Conservation (phyloP, 2,797 vertebrate species). For the Enteromius radiatus region DNA sequence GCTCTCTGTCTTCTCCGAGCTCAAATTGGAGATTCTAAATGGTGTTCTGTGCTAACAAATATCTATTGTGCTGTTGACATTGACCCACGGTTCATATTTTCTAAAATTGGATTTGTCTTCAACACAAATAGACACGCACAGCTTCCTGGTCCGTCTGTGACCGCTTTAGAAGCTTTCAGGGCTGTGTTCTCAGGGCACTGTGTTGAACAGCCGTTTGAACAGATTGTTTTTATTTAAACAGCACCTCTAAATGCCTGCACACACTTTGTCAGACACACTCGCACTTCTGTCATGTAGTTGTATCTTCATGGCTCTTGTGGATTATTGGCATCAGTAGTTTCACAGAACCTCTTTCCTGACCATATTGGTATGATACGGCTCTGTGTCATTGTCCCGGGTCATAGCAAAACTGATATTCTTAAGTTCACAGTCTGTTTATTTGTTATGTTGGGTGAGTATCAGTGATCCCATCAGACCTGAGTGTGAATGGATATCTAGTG, state of each 20-base stretch:
- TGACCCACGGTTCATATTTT: not conserved
- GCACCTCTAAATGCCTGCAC: slow-evolving; percentile 29
- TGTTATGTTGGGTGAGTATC: not conserved
- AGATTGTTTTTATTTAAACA: slow-evolving; percentile 52
- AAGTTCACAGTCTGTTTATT: slow-evolving; percentile 8
- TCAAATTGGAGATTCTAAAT: slow-evolving; percentile 13
- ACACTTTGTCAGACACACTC: not conserved
- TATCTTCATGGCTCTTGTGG: not conserved
- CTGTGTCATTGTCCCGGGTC: not conserved
- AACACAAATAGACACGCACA: not conserved
- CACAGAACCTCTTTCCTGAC: not conserved
- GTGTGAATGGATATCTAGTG: not conserved
- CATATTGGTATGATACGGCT: not conserved
- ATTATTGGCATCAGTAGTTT: slow-evolving; percentile 16
- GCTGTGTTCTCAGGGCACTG: slow-evolving; percentile 16
- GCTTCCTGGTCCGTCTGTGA: slow-evolving; percentile 40
- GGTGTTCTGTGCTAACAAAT: slow-evolving; percentile 19
- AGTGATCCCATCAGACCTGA: not conserved
- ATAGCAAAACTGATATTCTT: not conserved
- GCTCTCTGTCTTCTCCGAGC: not conserved
- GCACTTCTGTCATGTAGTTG: not conserved
- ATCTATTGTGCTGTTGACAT: not conserved
- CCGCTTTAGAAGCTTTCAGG: slow-evolving; percentile 28
- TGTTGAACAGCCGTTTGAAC: slow-evolving; percentile 45
- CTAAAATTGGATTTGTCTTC: not conserved